Evolutionary conservation across 2,888 invertebrate genomes (phyloP).

Genomic region (Platerodrilus igneus): DNA sequence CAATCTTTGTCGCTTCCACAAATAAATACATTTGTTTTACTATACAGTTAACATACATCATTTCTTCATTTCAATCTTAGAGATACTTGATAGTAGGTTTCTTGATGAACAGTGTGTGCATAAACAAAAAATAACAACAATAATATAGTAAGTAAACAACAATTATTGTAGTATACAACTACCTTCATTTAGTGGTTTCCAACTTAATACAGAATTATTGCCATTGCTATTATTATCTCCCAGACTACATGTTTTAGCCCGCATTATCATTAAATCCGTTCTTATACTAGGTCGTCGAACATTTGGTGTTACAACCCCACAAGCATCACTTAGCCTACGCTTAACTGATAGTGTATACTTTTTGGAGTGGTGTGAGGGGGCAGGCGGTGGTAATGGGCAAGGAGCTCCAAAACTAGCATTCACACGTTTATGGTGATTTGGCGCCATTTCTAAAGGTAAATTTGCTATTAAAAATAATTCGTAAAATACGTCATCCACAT

Average conservation of each 20-base stretch:
- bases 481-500: slow-evolving; percentile 80
- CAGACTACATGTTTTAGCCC: slow-evolving; percentile 73
- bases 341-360: slow-evolving; percentile 78
- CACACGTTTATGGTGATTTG: slow-evolving; percentile 78
- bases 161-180: slow-evolving; percentile 38
- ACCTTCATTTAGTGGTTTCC: slow-evolving; percentile 37
- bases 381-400: slow-evolving; percentile 67
- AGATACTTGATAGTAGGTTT: no score
- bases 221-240: slow-evolving; percentile 60
- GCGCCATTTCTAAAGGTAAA: slow-evolving; percentile 83
- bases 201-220: slow-evolving; percentile 38
- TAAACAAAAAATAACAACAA: no score
- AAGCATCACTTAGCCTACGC: slow-evolving; percentile 77
- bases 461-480: slow-evolving; percentile 78
- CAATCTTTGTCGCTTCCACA: no score
- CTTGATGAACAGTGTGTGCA: no score
- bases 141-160: no score
- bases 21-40: no score
- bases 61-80: no score
- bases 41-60: no score
- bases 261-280: slow-evolving; percentile 84
- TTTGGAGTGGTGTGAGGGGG: slow-evolving; percentile 60
- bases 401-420: slow-evolving; percentile 72
- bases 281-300: slow-evolving; percentile 82
- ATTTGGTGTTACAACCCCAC: slow-evolving; percentile 85